Evolutionary conservation across 2,113 vertebrate genomes (phyloP).

Genomic region (Myiopsitta monachus): DNA sequence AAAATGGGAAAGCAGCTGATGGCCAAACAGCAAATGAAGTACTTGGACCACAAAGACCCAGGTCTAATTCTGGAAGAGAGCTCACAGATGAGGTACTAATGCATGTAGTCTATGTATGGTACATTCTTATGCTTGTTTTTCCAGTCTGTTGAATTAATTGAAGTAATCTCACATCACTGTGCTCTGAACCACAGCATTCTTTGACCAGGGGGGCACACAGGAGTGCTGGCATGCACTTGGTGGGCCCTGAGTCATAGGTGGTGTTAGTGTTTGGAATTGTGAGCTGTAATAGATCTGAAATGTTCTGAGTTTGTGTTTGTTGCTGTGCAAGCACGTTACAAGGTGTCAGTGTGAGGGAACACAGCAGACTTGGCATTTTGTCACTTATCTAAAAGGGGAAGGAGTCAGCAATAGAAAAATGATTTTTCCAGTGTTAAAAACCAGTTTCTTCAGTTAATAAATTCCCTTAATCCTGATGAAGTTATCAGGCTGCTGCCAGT

Average conservation of each 20-base stretch:
- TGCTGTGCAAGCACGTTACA: not conserved
- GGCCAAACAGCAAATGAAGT: constrained; percentile 80
- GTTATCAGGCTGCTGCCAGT: not conserved
- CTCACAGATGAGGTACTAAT: constrained; percentile 92
- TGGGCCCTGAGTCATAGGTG: not conserved
- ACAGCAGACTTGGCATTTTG: not conserved
- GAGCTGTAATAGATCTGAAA: not conserved
- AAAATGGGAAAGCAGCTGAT: constrained; percentile 85
- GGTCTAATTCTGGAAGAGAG: constrained; percentile 95
- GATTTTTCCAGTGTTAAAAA: not conserved
- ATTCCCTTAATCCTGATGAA: not conserved
- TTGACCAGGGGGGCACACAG: not conserved
- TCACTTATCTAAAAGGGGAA: not conserved
- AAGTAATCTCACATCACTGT: not conserved
- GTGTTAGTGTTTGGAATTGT: not conserved
- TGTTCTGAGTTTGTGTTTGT: not conserved
- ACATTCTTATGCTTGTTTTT: not conserved
- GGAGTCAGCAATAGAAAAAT: not conserved
- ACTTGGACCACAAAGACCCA: constrained; percentile 90
- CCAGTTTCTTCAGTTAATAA: not conserved
- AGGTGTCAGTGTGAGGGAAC: not conserved
- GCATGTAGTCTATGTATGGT: not conserved
- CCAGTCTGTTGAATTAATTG: not conserved
- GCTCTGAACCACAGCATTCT: not conserved
- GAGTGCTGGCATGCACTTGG: not conserved